Evolutionary conservation across 2,797 vertebrate genomes (phyloP).

Genomic region (Limnodromus scolopaceus): DNA sequence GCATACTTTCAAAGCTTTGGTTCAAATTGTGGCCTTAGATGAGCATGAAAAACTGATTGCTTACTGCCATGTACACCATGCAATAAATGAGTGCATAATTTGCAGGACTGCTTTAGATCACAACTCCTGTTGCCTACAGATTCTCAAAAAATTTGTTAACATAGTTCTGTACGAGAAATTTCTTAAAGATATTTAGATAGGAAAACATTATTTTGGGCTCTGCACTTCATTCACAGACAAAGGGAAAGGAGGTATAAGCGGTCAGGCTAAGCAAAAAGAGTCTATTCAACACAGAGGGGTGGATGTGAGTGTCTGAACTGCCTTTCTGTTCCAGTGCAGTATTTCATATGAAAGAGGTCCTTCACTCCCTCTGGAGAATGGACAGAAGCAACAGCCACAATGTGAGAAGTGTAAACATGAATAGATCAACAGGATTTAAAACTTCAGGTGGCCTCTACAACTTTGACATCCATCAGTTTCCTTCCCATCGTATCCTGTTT

Average conservation of each 20-base stretch:
- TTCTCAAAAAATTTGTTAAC: not conserved
- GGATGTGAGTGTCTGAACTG: not conserved
- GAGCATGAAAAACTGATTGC: not conserved
- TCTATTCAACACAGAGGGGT: not conserved
- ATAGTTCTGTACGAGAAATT: not conserved
- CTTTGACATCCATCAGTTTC: not conserved
- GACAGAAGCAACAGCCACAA: not conserved
- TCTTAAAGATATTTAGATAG: not conserved
- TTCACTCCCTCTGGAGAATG: not conserved
- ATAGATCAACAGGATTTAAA: not conserved
- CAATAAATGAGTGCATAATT: not conserved
- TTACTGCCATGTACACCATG: rapidly evolving
- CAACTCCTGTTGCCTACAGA: not conserved
- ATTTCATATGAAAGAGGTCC: not conserved
- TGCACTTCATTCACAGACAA: not conserved
- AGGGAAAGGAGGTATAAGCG: not conserved
- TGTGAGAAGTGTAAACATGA: not conserved
- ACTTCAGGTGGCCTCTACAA: not conserved
- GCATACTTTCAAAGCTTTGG: not conserved
- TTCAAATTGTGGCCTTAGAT: not conserved
- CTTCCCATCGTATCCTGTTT: not conserved
- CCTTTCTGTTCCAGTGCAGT: not conserved
- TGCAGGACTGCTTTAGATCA: not conserved
- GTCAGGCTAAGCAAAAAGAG: not conserved
- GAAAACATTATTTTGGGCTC: not conserved